Percentiles rank a stretch among this genome's conserved stretches.
phyloP scores from a whole-genome alignment of 2,797 vertebrate genomes.

The Anguilla megastoma region DNA sequence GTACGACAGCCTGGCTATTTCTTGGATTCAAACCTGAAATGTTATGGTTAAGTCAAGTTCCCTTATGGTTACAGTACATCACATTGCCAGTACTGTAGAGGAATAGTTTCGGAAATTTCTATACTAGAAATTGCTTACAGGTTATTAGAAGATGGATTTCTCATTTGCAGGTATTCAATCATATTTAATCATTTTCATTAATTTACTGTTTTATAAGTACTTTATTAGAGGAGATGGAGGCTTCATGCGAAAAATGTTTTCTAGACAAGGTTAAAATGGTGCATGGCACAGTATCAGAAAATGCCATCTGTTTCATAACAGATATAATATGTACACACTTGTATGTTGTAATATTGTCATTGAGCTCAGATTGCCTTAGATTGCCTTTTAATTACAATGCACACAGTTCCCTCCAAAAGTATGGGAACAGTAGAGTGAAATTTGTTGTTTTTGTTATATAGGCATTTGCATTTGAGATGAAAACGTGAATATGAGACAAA shows the following conservation, averaged over 20 bases:
- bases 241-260: not conserved
- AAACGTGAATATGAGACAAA: too few species aligned
- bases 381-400: not conserved
- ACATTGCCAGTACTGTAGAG: not conserved
- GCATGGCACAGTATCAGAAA: not conserved
- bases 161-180: not conserved
- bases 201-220: not conserved
- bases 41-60: not conserved
- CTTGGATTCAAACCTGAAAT: slow-evolving; percentile 3
- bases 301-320: not conserved
- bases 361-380: not conserved
- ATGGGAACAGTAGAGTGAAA: too few species aligned
- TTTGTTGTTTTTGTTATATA: too few species aligned
- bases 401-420: not conserved
- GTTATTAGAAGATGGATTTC: not conserved
- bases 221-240: not conserved
- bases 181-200: not conserved
- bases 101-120: not conserved
- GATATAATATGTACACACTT: not conserved
- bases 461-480: too few species aligned
- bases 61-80: not conserved
- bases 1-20: not conserved
- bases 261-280: not conserved
- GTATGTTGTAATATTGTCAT: not conserved
- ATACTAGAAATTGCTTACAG: not conserved